Base-by-base conservation (phyloP, 1,140 invertebrate genomes). In the Lepidotrigona ventralis region DNA sequence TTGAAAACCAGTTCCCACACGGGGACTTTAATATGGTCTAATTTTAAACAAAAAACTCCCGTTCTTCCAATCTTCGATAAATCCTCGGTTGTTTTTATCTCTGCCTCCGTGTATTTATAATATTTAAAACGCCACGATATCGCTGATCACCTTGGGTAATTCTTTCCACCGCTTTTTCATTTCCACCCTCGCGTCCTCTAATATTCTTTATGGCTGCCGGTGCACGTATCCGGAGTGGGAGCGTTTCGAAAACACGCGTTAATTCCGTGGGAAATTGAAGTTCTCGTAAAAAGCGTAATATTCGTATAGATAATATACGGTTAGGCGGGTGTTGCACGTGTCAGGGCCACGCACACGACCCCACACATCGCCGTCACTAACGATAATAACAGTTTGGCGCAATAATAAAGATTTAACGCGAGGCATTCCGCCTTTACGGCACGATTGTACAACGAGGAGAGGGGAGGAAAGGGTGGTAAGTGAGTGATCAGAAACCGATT, bases 341-440 rank as follows among this genome's bases (percentile, higher is more conserved):
- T 81, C 79, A 81, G 56, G 58, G 58, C 39, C 68, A 58, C 70
- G 70, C 46, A 63, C 51, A 63, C 12, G 39, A 11, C 39, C 26
- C 26, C 77, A n/a, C 56, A 58, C 69, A 54, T 64, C 58, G 58
- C 46, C 29, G 2, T 15, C 46, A 39, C 46, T 81, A 74, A 74
- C 79, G 79, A 71, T 74, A 81, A 81, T 66, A 66, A 74, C 79
- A 64, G 71, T 71, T 81, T 19, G 70, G 23, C 8, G 79, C 70
- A 74, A 81, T 74, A 74, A 81, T 74, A 81, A 81, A 81, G 79
- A 81, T 81, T 81, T 74, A 81, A 81, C 63, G 79, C 58, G 4
- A 66, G 79, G 79, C 79, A 54, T 64, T 80, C 23, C 71, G 54
- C 58, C 26, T 74, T 74, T 81, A 81, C 71, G 79, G 15, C n/a